Evolutionary conservation across 53 echinoderm and acorn worm species (phyloP).

Genomic region (Paracentrotus lividus): DNA sequence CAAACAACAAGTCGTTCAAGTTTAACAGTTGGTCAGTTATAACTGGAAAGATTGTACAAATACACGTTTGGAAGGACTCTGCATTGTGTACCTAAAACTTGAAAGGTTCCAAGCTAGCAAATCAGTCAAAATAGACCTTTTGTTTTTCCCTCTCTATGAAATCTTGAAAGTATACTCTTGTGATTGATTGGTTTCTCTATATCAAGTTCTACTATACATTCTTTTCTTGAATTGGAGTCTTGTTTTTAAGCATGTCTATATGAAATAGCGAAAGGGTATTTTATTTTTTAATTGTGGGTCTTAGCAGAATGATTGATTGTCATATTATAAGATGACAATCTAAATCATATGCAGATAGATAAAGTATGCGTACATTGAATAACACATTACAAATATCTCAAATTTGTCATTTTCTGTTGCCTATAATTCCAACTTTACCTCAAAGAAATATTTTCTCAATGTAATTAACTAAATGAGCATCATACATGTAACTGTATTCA

Average conservation of each 20-base stretch:
- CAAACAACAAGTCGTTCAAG: conserved; percentile 64
- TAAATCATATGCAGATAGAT: no score
- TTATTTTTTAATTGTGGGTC: background rate
- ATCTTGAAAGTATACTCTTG: background rate
- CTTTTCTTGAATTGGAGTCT: background rate
- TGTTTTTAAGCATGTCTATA: background rate
- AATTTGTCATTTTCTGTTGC: no score
- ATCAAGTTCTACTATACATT: background rate
- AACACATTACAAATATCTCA: no score
- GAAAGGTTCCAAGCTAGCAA: background rate
- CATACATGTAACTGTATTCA: no score
- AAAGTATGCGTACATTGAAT: no score
- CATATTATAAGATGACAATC: background rate
- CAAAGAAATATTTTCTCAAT: no score
- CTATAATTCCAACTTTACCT: no score
- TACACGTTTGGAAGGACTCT: conserved; percentile 23
- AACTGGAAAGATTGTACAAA: conserved; percentile 41
- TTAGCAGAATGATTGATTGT: background rate
- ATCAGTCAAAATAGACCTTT: conserved; percentile 1
- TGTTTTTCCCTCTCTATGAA: background rate
- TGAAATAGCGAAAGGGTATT: background rate
- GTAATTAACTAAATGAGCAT: no score
- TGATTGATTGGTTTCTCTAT: conserved; percentile 9
- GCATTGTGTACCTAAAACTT: conserved; percentile 27
- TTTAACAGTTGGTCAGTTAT: conserved; percentile 63